phyloP scores from a whole-genome alignment of 2,888 invertebrate species.

The Spodoptera littoralis region DNA sequence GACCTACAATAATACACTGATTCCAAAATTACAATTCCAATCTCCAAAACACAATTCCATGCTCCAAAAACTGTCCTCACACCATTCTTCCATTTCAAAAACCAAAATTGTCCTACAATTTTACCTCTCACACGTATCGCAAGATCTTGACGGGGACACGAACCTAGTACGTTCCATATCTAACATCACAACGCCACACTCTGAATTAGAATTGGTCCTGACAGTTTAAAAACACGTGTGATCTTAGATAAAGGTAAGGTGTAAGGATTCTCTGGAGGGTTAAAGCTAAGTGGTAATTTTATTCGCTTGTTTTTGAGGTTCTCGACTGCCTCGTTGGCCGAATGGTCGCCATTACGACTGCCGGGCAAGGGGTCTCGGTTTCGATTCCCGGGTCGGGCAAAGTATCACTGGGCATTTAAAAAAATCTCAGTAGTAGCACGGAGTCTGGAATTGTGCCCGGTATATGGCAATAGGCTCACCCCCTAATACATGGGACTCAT shows the following conservation, averaged over 20 bases:
- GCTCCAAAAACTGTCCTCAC: conserved; percentile 1
- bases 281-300: conserved; percentile 13
- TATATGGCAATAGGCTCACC: no score
- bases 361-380: no score
- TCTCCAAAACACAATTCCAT: neutral
- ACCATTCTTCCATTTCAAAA: conserved; percentile 11
- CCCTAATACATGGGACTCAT: no score
- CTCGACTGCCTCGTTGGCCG: no score
- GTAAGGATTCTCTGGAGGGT: conserved; percentile 27
- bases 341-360: no score
- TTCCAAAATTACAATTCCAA: neutral
- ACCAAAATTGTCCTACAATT: conserved; percentile 28
- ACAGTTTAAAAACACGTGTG: conserved; percentile 45
- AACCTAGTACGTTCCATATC: conserved; percentile 49
- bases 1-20: no score
- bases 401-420: no score
- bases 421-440: no score
- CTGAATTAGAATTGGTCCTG: conserved; percentile 53
- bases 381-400: no score
- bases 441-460: no score
- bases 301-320: conserved; percentile 4
- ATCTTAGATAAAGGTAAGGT: conserved; percentile 47
- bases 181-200: conserved; percentile 49
- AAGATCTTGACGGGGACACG: conserved; percentile 45
- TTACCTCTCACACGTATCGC: conserved; percentile 33